Conservation (phyloP, 2,888 invertebrate species). For the Gastracanthus pulcherrimus region DNA sequence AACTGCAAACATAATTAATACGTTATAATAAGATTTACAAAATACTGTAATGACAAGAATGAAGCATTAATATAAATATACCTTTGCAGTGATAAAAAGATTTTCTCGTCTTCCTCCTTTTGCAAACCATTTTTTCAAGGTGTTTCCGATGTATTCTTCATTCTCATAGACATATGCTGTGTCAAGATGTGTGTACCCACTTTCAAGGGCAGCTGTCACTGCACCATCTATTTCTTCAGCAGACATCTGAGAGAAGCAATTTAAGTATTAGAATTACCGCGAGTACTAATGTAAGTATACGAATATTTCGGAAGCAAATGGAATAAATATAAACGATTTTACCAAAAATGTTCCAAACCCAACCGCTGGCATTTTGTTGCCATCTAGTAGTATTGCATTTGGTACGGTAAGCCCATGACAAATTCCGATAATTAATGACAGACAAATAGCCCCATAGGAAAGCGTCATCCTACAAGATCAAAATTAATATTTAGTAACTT, state of each 20-base stretch:
- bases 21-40: not conserved
- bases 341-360: constrained; percentile 34
- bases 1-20: not conserved
- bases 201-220: not conserved
- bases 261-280: too few relatives aligned
- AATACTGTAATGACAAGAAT: not conserved
- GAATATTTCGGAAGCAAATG: too few relatives aligned
- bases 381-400: not conserved
- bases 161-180: not conserved
- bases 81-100: constrained; percentile 20
- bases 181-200: constrained; percentile 25
- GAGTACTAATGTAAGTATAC: not conserved
- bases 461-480: not conserved
- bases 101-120: constrained; percentile 6
- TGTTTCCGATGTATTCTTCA: constrained; percentile 16
- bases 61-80: not conserved
- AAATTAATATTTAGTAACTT: not conserved
- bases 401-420: not conserved
- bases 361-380: constrained; percentile 27
- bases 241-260: not conserved
- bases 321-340: not conserved
- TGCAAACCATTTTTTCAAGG: not conserved
- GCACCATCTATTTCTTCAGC: not conserved
- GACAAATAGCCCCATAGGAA: not conserved
- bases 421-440: not conserved